Evolutionary conservation across 2,113 vertebrate genomes (phyloP).

Genomic region (Reinhardtius hippoglossoides): DNA sequence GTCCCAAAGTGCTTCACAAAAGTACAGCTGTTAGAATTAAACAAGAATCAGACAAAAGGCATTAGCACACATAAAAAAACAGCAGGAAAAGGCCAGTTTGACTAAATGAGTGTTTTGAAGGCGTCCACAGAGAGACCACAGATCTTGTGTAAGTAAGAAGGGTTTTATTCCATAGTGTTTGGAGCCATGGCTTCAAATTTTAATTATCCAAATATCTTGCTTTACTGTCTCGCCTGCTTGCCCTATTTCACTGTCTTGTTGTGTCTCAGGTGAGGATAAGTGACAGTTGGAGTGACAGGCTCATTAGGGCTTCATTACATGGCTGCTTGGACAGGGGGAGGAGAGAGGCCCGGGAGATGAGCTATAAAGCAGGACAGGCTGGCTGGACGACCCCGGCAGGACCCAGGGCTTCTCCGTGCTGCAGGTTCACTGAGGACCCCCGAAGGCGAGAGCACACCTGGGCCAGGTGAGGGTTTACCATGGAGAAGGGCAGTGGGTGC

Average conservation of each 20-base stretch:
- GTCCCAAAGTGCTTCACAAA: not conserved
- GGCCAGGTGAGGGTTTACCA: constrained; percentile 51
- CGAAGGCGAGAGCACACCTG: constrained; percentile 59
- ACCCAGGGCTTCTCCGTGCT: not conserved
- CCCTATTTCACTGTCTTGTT: not conserved
- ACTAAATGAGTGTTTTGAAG: not conserved
- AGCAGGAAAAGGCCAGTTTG: not conserved
- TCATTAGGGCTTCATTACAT: constrained; percentile 79
- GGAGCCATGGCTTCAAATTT: no score
- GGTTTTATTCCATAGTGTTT: not conserved
- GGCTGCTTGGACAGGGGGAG: constrained; percentile 61
- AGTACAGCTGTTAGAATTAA: not conserved
- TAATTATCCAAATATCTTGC: no score
- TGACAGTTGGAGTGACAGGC: constrained; percentile 71
- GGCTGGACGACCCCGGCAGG: constrained; percentile 27
- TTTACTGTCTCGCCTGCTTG: not conserved
- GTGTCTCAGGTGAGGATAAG: not conserved
- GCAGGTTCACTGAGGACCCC: constrained; percentile 22
- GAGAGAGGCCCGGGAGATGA: constrained; percentile 41
- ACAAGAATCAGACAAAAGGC: no score
- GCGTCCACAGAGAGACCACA: not conserved
- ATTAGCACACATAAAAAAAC: not conserved
- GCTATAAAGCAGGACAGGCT: constrained; percentile 41
- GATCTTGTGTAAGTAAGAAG: not conserved
- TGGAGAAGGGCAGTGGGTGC: constrained; percentile 33